Percentiles rank a stretch among this genome's conserved stretches.
These are phyloP conservation scores for Hephaestus fuliginosus DNA, from an alignment of 2,797 vertebrate species.

Conservation along the genomic window DNA sequence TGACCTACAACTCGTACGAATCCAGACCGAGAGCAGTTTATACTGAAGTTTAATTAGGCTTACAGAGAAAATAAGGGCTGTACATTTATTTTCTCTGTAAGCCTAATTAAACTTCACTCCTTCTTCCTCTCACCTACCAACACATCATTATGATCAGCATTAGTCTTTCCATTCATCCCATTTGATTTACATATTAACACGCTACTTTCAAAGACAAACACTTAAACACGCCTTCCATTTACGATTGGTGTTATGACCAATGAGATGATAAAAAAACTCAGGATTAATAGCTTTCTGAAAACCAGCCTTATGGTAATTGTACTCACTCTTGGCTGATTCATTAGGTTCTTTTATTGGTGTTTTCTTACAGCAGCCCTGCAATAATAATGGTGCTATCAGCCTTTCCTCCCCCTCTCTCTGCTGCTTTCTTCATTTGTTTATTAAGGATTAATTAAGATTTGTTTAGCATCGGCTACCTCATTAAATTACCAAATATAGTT, in stretches of 20 bases:
- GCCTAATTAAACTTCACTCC: slow-evolving; percentile 29
- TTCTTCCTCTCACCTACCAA: not conserved
- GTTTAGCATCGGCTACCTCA: slow-evolving; percentile 59
- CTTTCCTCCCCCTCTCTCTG: slow-evolving; percentile 23
- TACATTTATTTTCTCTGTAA: slow-evolving; percentile 19
- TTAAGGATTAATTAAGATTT: slow-evolving; percentile 72
- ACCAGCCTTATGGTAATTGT: slow-evolving; percentile 31
- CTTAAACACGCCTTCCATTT: slow-evolving; percentile 6
- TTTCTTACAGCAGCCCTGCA: slow-evolving; percentile 13
- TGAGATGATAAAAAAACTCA: not conserved
- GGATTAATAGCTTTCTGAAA: slow-evolving; percentile 31
- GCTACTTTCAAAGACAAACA: not conserved
- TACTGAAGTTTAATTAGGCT: slow-evolving; percentile 7
- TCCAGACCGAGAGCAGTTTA: slow-evolving; percentile 37
- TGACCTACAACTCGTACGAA: slow-evolving; percentile 27
- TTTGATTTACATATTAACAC: slow-evolving; percentile 1
- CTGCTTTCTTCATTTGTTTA: slow-evolving; percentile 55
- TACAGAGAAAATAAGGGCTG: not conserved
- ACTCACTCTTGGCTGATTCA: slow-evolving; percentile 39
- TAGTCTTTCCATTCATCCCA: not conserved
- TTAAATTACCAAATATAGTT: slow-evolving; percentile 69
- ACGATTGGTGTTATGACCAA: slow-evolving; percentile 27
- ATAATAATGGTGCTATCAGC: slow-evolving; percentile 36
- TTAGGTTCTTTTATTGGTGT: slow-evolving; percentile 28
- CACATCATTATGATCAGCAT: not conserved